Conservation (phyloP, 2,113 vertebrate species). For the Limnothrissa miodon region DNA sequence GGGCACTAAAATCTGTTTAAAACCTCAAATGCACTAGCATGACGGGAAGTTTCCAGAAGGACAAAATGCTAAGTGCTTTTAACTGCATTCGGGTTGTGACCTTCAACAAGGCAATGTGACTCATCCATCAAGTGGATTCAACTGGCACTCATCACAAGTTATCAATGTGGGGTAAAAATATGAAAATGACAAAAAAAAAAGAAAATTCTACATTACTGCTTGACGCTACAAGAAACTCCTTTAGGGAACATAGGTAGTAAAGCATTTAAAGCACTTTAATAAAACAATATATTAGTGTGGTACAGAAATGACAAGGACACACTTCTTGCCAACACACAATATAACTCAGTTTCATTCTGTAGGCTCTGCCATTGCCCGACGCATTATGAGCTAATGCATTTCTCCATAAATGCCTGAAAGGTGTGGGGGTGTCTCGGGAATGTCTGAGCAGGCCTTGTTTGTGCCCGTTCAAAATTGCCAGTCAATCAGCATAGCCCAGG, state of each 20-base stretch:
- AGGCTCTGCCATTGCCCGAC: background rate
- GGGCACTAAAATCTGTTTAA: background rate
- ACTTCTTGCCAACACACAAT: background rate
- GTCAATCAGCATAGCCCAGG: constrained; percentile 65
- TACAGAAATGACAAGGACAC: background rate
- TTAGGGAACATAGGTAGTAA: background rate
- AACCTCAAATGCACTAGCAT: background rate
- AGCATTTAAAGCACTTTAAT: background rate
- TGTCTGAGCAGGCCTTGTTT: constrained; percentile 61
- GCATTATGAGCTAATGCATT: constrained; percentile 46
- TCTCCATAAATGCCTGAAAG: constrained; percentile 51
- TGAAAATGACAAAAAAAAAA: too few species aligned
- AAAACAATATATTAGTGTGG: background rate
- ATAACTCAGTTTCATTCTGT: background rate
- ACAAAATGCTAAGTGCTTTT: background rate
- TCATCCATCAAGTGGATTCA: background rate
- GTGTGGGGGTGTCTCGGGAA: constrained; percentile 52
- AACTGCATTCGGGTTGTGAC: background rate
- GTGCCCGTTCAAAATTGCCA: constrained; percentile 59
- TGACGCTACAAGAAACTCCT: background rate
- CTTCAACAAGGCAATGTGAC: background rate
- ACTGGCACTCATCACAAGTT: background rate
- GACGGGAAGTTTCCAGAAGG: background rate
- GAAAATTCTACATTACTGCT: background rate
- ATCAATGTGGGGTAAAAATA: background rate